Base-by-base conservation (phyloP, 1,140 invertebrate species). In the Parasteatoda tepidariorum region DNA sequence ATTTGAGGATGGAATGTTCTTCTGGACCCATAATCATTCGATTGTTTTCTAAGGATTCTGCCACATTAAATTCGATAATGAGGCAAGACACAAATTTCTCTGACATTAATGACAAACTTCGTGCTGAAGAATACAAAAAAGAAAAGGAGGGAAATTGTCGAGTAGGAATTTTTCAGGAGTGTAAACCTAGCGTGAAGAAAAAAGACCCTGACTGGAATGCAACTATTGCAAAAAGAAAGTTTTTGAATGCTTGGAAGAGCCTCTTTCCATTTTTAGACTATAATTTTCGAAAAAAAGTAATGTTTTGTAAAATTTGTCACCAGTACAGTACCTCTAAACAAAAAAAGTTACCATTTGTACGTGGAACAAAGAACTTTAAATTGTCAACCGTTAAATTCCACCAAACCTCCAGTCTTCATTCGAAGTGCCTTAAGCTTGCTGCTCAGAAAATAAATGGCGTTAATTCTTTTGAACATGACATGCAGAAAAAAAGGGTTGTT, bases 241-340 rank as follows among this genome's bases (percentile, higher is more conserved):
- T 74, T 38, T 18, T 38, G 1, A 34, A 59, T 11, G 34, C 18
- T 24, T 74, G 71, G 71, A 33, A 61, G 24, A 34, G 5, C 4
- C 7, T 34, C 15, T 74, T 59, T 28, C 55, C 71, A 22, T 74
- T 74, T 28, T 33, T 74, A 38, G 31, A 74, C 18, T 74, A 74
- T 61, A 55, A 74, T n/a, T n/a, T 15, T 24, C n/a, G 24, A 24
- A 59, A 61, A 18, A 74, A 61, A 24, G 4, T 74, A 4, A 74
- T 74, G 71, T 74, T 61, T 38, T 74, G 71, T 24, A 74, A 38
- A 61, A n/a, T 74, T 18, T 74, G 71, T 55, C 59, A 74, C 26
- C 54, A 59, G 7, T 74, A 33, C 55, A 13, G 41, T 28, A 61
- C n/a, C n/a, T n/a, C n/a, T n/a, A 34, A 15, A 3, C 57, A 59